Evolutionary conservation across 2,888 invertebrate species (phyloP).

Genomic region (Cosmia trapezina): DNA sequence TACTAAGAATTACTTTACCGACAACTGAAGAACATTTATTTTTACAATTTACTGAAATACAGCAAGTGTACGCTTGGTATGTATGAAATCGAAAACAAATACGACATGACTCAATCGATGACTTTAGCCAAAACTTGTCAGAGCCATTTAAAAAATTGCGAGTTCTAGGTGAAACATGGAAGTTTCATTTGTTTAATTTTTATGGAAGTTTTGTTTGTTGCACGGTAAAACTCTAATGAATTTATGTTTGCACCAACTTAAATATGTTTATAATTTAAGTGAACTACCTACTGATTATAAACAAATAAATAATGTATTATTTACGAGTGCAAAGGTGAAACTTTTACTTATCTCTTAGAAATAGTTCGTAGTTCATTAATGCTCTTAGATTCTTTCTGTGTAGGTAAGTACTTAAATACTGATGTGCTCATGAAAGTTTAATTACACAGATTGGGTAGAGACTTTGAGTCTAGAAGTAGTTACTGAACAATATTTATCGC

Average conservation of each 20-base stretch:
- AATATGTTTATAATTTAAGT: too few relatives aligned
- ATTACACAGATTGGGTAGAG: conserved; percentile 29
- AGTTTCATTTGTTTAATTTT: too few relatives aligned
- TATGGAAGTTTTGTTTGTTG: too few relatives aligned
- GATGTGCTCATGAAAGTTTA: conserved; percentile 45
- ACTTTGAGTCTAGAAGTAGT: not conserved
- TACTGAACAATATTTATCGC: conserved; percentile 24
- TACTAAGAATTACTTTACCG: conserved; percentile 3
- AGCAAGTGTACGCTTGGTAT: conserved; percentile 40
- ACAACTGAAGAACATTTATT: conserved; percentile 25
- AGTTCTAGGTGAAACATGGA: conserved; percentile 2
- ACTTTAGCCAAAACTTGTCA: conserved; percentile 52
- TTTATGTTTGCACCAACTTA: too few relatives aligned
- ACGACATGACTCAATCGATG: conserved; percentile 61
- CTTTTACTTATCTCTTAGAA: conserved; percentile 31
- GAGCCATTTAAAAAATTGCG: conserved; percentile 23
- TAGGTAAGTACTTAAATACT: not conserved
- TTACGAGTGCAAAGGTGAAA: conserved; percentile 24
- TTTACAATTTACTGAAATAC: conserved; percentile 33
- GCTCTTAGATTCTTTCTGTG: conserved; percentile 12
- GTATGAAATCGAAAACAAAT: conserved; percentile 59
- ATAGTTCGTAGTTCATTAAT: conserved; percentile 41
- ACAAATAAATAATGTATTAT: conserved; percentile 7
- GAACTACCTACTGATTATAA: too few relatives aligned
- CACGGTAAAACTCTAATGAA: too few relatives aligned